Evolutionary conservation across 1,140 invertebrate genomes (phyloP).

Genomic region (Heliconius himera): DNA sequence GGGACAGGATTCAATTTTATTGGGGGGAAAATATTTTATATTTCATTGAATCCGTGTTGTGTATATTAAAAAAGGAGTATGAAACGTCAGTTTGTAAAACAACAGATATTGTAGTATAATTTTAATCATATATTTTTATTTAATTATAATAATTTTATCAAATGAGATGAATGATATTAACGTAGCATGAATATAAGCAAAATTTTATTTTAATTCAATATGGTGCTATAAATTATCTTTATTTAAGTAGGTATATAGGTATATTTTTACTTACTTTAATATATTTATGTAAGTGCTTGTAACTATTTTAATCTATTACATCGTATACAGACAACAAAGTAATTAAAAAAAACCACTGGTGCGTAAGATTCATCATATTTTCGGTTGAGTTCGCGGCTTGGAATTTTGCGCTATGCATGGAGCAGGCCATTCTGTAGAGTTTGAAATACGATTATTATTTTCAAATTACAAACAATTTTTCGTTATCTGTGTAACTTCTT

Average conservation of each 20-base stretch:
- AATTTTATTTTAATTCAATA: too few species aligned
- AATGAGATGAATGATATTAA: not conserved
- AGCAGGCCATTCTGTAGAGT: not conserved
- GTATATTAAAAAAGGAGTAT: too few species aligned
- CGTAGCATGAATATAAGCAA: not conserved
- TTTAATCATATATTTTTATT: too few species aligned
- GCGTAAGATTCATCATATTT: conserved; percentile 6
- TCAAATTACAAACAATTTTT: not conserved
- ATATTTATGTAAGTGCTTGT: too few species aligned
- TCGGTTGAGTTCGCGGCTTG: not conserved
- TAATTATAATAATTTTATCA: not conserved
- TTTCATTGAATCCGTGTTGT: too few species aligned
- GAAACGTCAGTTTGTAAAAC: too few species aligned
- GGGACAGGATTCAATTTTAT: too few species aligned
- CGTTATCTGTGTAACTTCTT: not conserved
- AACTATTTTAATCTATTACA: too few species aligned
- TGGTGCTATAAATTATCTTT: not conserved
- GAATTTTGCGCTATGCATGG: not conserved
- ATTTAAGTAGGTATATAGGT: too few species aligned
- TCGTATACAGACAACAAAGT: not conserved
- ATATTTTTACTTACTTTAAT: too few species aligned
- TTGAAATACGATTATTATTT: not conserved
- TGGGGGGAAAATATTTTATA: too few species aligned
- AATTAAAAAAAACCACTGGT: not conserved
- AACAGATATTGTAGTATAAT: too few species aligned